These are phyloP conservation scores for Phorcus lineatus DNA, from an alignment of 2,888 invertebrate genomes.

Conservation along the genomic window DNA sequence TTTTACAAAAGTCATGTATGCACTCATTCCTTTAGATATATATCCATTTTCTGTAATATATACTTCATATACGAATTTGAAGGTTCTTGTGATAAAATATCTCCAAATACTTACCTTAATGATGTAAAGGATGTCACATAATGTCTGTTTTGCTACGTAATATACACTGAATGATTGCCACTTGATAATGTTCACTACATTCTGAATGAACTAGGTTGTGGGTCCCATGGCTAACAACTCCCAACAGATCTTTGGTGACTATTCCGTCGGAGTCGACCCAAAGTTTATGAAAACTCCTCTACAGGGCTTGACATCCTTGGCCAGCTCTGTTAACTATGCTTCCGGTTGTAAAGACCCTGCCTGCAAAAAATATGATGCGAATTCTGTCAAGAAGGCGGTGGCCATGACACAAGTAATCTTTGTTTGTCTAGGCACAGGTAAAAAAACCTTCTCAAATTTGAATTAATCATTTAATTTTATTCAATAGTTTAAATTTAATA, in stretches of 20 bases:
- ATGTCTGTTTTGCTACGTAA: too few species aligned
- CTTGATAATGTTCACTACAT: too few species aligned
- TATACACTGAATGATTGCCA: too few species aligned
- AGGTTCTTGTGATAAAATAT: too few species aligned
- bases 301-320: neutral
- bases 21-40: too few species aligned
- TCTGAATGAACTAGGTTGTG: constrained; percentile 46
- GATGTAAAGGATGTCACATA: too few species aligned
- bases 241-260: constrained; percentile 53
- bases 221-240: constrained; percentile 61
- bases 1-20: too few species aligned
- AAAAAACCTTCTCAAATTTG: neutral
- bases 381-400: neutral
- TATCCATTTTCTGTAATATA: too few species aligned
- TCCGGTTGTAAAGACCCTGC: neutral
- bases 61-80: too few species aligned
- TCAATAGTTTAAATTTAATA: too few species aligned
- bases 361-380: neutral
- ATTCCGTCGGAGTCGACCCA: constrained; percentile 39
- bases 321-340: neutral
- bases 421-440: constrained; percentile 49
- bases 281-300: neutral
- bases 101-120: too few species aligned
- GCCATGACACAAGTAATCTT: neutral
- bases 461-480: too few species aligned